Conservation (phyloP, 37 sponge, comb jelly and placozoan genomes). For the Diacarnus erythraeanus region DNA sequence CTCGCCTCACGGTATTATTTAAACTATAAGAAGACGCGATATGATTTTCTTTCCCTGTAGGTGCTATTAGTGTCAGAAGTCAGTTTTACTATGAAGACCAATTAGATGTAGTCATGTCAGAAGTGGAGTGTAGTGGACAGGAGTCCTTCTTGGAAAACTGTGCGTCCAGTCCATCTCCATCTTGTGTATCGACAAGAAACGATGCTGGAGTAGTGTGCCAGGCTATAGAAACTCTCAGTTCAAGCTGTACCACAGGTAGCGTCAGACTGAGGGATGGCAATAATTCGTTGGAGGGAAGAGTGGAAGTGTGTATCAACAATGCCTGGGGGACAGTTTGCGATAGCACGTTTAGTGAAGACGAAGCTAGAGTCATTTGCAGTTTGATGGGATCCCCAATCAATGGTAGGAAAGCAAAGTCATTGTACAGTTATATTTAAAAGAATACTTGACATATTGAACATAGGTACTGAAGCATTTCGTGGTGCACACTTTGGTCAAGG, state of each 20-base stretch:
- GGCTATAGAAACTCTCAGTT: not conserved
- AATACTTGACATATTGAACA: not conserved
- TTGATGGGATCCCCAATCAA: slow-evolving; percentile 15
- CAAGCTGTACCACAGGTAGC: slow-evolving; percentile 4
- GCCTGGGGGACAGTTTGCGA: slow-evolving; percentile 38
- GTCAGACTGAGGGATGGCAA: slow-evolving; percentile 13
- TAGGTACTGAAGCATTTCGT: slow-evolving; percentile 1
- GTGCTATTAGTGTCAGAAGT: slow-evolving; percentile 8
- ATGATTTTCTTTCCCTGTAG: not conserved
- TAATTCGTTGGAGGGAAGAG: slow-evolving; percentile 28
- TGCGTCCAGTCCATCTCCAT: not conserved
- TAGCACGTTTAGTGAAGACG: not conserved
- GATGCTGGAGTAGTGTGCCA: slow-evolving; percentile 15
- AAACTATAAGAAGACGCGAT: too few species aligned
- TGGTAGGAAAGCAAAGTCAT: not conserved
- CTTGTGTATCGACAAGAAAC: not conserved
- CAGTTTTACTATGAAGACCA: not conserved
- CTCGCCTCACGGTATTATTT: slow-evolving; percentile 23
- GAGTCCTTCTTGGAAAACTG: not conserved
- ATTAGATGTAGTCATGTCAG: not conserved
- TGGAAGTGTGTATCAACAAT: slow-evolving; percentile 22
- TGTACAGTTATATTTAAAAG: not conserved
- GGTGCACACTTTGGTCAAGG: slow-evolving; percentile 6
- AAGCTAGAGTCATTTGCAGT: slow-evolving; percentile 16
- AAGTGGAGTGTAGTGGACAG: slow-evolving; percentile 9